Percentiles rank a stretch among this genome's conserved stretches.
Conservation (phyloP, 2,113 vertebrate genomes). For the Agelaius tricolor region DNA sequence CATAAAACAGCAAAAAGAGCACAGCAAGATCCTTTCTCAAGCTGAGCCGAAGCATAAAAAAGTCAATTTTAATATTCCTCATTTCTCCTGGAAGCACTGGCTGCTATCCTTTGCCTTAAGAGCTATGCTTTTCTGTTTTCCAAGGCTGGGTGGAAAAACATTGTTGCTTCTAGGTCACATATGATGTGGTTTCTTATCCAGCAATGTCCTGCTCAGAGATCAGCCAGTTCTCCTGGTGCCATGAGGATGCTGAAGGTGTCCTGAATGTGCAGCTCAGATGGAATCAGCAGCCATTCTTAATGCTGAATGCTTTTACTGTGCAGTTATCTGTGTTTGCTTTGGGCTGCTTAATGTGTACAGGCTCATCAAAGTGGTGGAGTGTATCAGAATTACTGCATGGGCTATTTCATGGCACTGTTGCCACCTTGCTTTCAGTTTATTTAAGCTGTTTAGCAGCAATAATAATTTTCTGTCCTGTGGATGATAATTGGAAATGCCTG, state of each 20-base stretch:
- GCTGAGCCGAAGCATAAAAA: not conserved
- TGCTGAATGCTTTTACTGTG: not conserved
- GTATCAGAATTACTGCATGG: not conserved
- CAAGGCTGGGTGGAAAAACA: not conserved
- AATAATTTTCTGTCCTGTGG: not conserved
- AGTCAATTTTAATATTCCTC: not conserved
- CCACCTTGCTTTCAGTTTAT: not conserved
- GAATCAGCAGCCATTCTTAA: not conserved
- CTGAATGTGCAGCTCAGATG: not conserved
- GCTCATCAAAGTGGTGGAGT: not conserved
- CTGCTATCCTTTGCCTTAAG: not conserved
- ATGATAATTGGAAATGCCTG: not conserved
- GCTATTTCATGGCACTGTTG: not conserved
- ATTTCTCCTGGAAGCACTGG: not conserved
- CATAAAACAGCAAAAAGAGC: not conserved
- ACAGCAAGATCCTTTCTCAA: not conserved
- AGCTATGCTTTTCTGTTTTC: conserved; percentile 16
- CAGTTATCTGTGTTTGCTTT: not conserved
- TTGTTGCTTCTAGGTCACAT: not conserved
- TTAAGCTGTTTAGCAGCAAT: not conserved
- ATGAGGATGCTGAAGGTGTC: not conserved
- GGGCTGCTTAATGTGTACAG: not conserved
- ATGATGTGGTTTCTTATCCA: not conserved
- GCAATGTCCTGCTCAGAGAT: not conserved
- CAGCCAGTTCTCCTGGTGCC: not conserved